A percentile compares a stretch with the other conserved stretches of the same genome.
phyloP scores from a whole-genome alignment of 2,797 vertebrate species.

The Capromys pilorides region DNA sequence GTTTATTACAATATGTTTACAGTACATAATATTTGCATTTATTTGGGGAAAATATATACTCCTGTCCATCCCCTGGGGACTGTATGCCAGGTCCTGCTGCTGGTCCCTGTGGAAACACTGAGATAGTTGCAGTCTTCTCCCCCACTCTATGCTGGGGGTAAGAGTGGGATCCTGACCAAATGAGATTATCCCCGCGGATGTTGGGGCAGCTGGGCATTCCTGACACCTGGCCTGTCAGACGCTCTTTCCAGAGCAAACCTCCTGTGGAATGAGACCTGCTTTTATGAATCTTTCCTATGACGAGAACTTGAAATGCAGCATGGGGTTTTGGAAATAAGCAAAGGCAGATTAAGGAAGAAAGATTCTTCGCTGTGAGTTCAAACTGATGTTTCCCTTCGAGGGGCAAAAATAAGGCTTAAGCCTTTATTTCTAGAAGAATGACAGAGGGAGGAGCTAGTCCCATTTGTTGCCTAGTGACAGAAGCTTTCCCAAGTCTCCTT shows the following conservation, averaged over 20 bases:
- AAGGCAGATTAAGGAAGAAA: constrained; percentile 73
- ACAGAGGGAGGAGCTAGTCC: constrained; percentile 74
- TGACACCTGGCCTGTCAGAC: not conserved
- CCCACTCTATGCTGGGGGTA: not conserved
- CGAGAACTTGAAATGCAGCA: constrained; percentile 60
- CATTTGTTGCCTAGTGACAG: constrained; percentile 81
- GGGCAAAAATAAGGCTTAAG: constrained; percentile 73
- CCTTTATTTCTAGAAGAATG: constrained; percentile 78
- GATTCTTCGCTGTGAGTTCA: constrained; percentile 59
- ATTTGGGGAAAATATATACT: not conserved
- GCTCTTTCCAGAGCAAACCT: not conserved
- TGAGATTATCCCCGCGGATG: not conserved
- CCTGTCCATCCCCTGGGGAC: not conserved
- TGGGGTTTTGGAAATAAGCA: constrained; percentile 56
- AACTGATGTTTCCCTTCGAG: constrained; percentile 73
- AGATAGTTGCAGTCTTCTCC: not conserved
- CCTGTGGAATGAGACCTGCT: not conserved
- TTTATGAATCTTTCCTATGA: constrained; percentile 41
- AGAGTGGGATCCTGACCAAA: not conserved
- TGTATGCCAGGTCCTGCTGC: not conserved
- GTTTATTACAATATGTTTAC: not conserved
- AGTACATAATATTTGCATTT: not conserved
- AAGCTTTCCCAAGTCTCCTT: constrained; percentile 75
- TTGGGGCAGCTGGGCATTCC: not conserved
- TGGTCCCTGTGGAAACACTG: not conserved